Conservation (phyloP, 2,797 vertebrate genomes). For the Sparus aurata region DNA sequence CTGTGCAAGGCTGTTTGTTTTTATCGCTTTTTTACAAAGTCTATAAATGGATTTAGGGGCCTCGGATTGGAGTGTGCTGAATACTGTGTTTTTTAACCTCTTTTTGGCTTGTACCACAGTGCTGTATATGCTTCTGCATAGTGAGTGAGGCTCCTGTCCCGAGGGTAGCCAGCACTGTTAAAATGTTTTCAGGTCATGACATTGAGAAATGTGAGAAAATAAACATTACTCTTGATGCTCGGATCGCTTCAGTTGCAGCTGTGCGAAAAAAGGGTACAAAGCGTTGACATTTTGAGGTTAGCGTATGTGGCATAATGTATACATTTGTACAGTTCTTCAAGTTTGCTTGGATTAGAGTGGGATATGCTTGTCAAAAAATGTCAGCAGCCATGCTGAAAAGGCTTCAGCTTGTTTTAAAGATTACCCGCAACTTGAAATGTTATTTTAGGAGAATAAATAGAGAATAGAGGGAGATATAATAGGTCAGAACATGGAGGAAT, state of each 20-base stretch:
- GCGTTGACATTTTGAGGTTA: slow-evolving; percentile 23
- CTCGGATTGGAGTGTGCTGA: slow-evolving; percentile 7
- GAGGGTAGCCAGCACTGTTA: not conserved
- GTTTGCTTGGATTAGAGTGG: not conserved
- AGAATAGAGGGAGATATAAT: slow-evolving; percentile 19
- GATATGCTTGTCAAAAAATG: not conserved
- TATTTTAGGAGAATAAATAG: slow-evolving; percentile 16
- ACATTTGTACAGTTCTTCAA: not conserved
- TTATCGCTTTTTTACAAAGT: not conserved
- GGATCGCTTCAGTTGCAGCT: slow-evolving; percentile 2
- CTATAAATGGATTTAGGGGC: slow-evolving; percentile 25
- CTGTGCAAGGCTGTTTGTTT: not conserved
- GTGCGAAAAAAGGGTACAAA: not conserved
- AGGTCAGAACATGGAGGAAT: slow-evolving; percentile 41
- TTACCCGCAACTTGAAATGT: slow-evolving; percentile 5
- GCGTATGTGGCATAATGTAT: not conserved
- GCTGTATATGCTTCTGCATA: slow-evolving; percentile 4
- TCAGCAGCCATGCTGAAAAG: not conserved
- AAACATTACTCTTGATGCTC: slow-evolving; percentile 17
- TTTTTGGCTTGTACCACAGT: slow-evolving; percentile 1
- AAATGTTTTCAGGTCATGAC: slow-evolving; percentile 40
- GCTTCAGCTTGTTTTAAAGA: slow-evolving; percentile 1
- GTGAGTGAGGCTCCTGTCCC: slow-evolving; percentile 7
- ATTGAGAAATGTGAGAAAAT: slow-evolving; percentile 18
- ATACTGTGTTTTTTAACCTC: slow-evolving; percentile 16